Evolutionary conservation across 2,113 vertebrate species (phyloP).

Genomic region (Petromus typicus): DNA sequence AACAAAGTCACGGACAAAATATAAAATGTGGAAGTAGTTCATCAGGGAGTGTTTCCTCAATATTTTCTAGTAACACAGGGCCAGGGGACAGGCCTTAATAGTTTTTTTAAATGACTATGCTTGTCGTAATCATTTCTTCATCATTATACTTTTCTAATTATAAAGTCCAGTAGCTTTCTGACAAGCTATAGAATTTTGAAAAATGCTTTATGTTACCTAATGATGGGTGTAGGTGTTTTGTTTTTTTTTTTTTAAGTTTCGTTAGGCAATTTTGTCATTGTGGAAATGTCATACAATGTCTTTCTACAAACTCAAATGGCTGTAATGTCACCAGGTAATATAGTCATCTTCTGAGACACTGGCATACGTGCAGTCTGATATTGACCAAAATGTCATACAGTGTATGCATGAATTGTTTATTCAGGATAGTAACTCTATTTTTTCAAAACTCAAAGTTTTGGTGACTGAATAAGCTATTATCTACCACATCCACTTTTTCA

Average conservation of each 20-base stretch:
- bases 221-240: too few relatives aligned
- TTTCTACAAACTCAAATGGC: not conserved
- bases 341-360: not conserved
- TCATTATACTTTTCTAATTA: not conserved
- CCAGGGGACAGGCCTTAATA: not conserved
- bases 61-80: not conserved
- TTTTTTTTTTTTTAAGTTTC: too few relatives aligned
- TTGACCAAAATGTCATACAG: not conserved
- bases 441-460: slow-evolving; percentile 20
- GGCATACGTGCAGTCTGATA: too few relatives aligned
- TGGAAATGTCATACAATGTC: not conserved
- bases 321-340: not conserved
- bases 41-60: not conserved
- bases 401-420: not conserved
- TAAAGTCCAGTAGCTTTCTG: not conserved
- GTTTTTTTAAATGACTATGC: not conserved
- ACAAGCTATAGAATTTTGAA: slow-evolving; percentile 42
- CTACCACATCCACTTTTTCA: not conserved
- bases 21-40: slow-evolving; percentile 12
- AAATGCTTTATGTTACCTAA: not conserved
- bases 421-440: not conserved
- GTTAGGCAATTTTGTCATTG: not conserved
- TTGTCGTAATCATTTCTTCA: not conserved
- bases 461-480: not conserved
- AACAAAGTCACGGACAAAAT: slow-evolving; percentile 48